Evolutionary conservation across 1,140 invertebrate species (phyloP).

Genomic region (Agrilus planipennis): DNA sequence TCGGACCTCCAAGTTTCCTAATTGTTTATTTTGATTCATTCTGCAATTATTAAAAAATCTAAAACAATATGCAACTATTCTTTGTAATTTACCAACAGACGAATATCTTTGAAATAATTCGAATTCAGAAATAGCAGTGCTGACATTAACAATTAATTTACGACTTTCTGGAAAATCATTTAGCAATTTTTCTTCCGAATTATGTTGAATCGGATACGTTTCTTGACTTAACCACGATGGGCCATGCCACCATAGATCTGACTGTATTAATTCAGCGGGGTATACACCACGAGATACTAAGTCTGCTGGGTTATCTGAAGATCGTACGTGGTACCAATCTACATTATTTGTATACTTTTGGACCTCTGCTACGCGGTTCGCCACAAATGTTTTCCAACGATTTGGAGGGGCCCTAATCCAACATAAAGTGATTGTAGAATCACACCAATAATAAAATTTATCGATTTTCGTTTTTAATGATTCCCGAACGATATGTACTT

Average conservation of each 20-base stretch:
- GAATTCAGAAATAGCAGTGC: not conserved
- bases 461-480: conserved; percentile 18
- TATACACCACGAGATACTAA: conserved; percentile 29
- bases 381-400: conserved; percentile 28
- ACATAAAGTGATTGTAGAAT: conserved; percentile 31
- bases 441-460: conserved; percentile 28
- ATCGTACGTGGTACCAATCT: conserved; percentile 32
- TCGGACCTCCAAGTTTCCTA: not conserved
- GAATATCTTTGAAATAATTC: not conserved
- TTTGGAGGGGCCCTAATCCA: conserved; percentile 29
- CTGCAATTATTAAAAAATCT: not conserved
- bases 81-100: not conserved
- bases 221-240: conserved; percentile 11
- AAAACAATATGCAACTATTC: not conserved
- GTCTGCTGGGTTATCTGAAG: conserved; percentile 35
- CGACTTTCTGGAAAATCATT: not conserved
- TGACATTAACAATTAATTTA: not conserved
- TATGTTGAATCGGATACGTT: not conserved
- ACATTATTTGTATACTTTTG: conserved; percentile 11
- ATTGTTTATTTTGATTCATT: not conserved
- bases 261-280: conserved; percentile 12
- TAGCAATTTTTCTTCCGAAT: not conserved
- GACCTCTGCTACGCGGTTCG: conserved; percentile 31
- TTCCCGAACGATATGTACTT: conserved; percentile 3
- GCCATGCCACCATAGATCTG: conserved; percentile 22